phyloP scores from a whole-genome alignment of 2,888 invertebrate species.

The Alsophila aescularia region DNA sequence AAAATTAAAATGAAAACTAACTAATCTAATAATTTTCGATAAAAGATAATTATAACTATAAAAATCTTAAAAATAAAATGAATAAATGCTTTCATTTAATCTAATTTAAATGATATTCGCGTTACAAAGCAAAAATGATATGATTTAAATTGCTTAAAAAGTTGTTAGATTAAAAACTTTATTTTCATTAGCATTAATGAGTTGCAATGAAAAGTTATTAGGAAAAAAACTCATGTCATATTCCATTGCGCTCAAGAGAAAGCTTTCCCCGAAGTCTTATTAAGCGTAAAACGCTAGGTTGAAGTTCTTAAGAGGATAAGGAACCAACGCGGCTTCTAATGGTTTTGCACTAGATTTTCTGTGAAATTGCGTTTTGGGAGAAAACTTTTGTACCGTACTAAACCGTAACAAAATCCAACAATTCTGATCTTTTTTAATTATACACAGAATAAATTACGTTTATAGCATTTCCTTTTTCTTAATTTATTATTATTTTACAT shows the following conservation, averaged over 20 bases:
- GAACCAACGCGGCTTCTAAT: no score
- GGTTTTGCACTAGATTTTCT: no score
- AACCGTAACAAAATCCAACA: no score
- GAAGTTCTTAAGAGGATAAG: no score
- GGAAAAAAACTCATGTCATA: slow-evolving; percentile 9
- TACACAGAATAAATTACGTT: no score
- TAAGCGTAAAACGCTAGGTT: slow-evolving; percentile 6
- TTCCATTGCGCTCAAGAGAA: slow-evolving; percentile 10
- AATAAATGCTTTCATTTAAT: slow-evolving; percentile 35
- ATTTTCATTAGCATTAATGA: slow-evolving; percentile 1
- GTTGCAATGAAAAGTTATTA: slow-evolving; percentile 16
- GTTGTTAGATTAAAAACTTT: slow-evolving; percentile 11
- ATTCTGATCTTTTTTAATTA: no score
- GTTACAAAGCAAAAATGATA: slow-evolving; percentile 37
- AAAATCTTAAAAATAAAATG: slow-evolving; percentile 18
- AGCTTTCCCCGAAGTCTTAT: slow-evolving; percentile 15
- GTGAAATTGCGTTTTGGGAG: no score
- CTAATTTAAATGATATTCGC: slow-evolving; percentile 27
- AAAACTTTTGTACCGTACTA: no score
- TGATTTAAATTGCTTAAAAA: slow-evolving; percentile 33
- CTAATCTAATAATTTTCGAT: slow-evolving; percentile 8
- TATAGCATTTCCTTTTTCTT: no score
- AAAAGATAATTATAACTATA: slow-evolving; percentile 4
- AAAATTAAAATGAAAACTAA: slow-evolving; percentile 17
- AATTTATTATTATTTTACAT: no score